Conservation (phyloP, 2,797 vertebrate genomes). For the Falco rusticolus region DNA sequence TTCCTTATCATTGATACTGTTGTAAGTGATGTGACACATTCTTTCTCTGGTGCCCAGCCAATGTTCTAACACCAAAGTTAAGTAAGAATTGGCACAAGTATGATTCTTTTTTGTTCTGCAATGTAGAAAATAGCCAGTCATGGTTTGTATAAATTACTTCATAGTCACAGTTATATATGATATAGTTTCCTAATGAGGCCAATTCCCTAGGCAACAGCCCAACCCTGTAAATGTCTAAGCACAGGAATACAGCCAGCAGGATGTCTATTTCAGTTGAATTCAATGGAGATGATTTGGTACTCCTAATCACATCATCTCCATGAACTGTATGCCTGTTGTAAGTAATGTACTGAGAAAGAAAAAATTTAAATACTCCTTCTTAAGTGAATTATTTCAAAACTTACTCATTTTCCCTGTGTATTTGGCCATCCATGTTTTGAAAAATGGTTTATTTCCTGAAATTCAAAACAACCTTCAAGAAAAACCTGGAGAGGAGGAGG, state of each 20-base stretch:
- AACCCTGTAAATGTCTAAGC: slow-evolving; percentile 35
- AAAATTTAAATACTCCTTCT: neutral
- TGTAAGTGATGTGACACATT: neutral
- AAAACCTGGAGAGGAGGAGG: neutral
- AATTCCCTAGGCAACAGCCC: slow-evolving; percentile 64
- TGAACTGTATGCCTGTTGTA: neutral
- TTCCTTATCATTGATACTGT: neutral
- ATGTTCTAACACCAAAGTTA: neutral
- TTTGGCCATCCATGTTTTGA: neutral
- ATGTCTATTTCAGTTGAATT: slow-evolving; percentile 29
- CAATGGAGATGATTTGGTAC: neutral
- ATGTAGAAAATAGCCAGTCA: slow-evolving; percentile 18
- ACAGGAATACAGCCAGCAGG: slow-evolving; percentile 40
- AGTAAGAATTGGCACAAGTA: neutral
- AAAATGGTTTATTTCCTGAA: neutral
- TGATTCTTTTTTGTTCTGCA: neutral
- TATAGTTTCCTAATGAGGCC: slow-evolving; percentile 50
- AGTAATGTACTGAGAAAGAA: neutral
- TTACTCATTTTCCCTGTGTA: neutral
- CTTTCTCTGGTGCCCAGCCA: neutral
- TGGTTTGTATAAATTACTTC: slow-evolving; percentile 31
- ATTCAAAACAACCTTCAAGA: neutral
- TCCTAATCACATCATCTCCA: slow-evolving; percentile 29
- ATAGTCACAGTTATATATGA: neutral
- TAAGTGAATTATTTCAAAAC: neutral